phyloP scores from a whole-genome alignment of 2,888 invertebrate species.

The Conops quadrifasciatus region DNA sequence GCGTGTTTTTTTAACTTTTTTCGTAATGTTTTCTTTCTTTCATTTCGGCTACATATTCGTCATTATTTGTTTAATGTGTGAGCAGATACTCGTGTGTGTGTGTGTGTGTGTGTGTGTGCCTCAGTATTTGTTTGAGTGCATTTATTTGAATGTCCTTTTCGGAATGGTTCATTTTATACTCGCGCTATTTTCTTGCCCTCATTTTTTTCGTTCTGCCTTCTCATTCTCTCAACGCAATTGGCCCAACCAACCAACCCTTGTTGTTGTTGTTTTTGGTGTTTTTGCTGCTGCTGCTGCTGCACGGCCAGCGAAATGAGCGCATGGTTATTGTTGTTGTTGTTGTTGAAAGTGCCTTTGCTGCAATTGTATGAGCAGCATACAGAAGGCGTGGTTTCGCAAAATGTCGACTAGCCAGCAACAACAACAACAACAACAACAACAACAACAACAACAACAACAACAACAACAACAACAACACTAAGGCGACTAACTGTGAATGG shows the following conservation, averaged over 20 bases:
- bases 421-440: constrained; percentile 29
- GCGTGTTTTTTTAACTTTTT: not conserved
- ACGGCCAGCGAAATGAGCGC: not conserved
- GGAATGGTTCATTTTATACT: constrained; percentile 34
- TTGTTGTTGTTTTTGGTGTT: constrained; percentile 37
- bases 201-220: constrained; percentile 2
- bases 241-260: constrained; percentile 43
- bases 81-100: constrained; percentile 6
- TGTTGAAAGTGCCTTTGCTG: not conserved
- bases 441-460: constrained; percentile 43
- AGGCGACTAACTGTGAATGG: constrained; percentile 32
- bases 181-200: constrained; percentile 36
- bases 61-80: not conserved
- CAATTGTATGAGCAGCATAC: constrained; percentile 13
- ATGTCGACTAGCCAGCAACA: constrained; percentile 42
- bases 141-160: constrained; percentile 34
- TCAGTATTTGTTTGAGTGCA: constrained; percentile 25
- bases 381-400: constrained; percentile 53
- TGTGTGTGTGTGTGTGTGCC: constrained; percentile 9
- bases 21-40: not conserved
- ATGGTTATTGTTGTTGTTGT: constrained; percentile 35
- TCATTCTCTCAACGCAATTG: constrained; percentile 33
- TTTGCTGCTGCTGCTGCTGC: constrained; percentile 35
- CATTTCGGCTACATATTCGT: not conserved
- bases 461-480: not conserved